Evolutionary conservation across 2,797 vertebrate species (phyloP).

Genomic region (Apodemus agrarius): DNA sequence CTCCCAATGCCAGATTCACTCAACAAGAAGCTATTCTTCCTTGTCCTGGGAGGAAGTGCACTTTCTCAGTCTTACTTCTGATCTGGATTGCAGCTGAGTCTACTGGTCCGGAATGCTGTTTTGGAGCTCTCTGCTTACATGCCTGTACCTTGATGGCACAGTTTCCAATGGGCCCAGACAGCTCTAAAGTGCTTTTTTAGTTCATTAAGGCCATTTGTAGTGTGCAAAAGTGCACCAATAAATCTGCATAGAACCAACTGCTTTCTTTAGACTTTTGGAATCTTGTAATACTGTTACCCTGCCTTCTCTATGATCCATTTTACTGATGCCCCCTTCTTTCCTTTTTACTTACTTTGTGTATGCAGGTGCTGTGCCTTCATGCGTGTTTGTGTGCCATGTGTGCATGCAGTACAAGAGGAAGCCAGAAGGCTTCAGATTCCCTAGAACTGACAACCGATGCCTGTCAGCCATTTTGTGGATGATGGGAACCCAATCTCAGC

Average conservation of each 20-base stretch:
- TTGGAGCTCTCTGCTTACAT: background rate
- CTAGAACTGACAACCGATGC: background rate
- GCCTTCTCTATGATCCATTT: background rate
- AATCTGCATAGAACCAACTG: background rate
- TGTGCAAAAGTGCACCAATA: background rate
- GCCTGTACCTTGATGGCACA: background rate
- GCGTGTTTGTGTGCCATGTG: background rate
- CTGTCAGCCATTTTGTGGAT: background rate
- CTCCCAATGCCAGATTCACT: background rate
- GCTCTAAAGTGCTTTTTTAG: background rate
- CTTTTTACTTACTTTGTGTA: background rate
- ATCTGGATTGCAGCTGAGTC: background rate
- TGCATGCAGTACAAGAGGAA: background rate
- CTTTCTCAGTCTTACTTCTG: background rate
- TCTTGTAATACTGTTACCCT: background rate
- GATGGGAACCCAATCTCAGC: background rate
- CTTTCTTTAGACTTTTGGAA: slow-evolving; percentile 22
- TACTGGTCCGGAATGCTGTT: background rate
- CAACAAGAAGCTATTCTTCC: background rate
- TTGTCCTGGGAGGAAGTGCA: background rate
- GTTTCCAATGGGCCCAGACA: background rate
- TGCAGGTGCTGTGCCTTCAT: background rate
- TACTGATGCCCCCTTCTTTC: background rate
- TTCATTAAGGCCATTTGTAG: background rate
- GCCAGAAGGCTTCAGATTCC: background rate